Percentiles rank a stretch among this genome's conserved stretches.
Conservation (phyloP, 2,888 invertebrate species). For the Furcula furcula region DNA sequence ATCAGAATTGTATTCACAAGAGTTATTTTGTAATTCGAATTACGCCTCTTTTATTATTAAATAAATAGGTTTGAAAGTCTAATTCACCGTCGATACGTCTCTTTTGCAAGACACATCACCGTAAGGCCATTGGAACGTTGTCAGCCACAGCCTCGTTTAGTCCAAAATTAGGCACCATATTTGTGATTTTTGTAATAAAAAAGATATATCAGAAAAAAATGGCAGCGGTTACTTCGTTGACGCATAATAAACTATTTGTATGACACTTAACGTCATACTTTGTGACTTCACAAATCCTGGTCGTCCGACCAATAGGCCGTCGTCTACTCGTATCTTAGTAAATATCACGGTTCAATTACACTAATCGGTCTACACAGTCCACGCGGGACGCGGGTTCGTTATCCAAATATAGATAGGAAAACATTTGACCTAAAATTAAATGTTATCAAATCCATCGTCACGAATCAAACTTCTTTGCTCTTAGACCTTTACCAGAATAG, state of each 20-base stretch:
- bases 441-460: no score
- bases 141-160: constrained; percentile 24
- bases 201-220: constrained; percentile 37
- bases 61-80: no score
- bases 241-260: constrained; percentile 22
- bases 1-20: no score
- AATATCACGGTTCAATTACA: constrained; percentile 34
- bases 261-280: constrained; percentile 29
- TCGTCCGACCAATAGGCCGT: constrained; percentile 27
- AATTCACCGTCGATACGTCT: no score
- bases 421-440: no score
- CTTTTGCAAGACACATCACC: background rate
- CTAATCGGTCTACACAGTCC: constrained; percentile 23
- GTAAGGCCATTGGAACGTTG: constrained; percentile 1
- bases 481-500: no score
- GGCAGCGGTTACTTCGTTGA: constrained; percentile 54
- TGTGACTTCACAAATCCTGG: constrained; percentile 19
- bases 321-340: constrained; percentile 19
- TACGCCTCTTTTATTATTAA: no score
- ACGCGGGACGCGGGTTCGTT: background rate
- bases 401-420: no score
- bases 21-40: no score
- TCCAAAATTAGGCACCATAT: constrained; percentile 54
- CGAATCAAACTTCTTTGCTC: no score
- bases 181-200: constrained; percentile 29